phyloP scores from a whole-genome alignment of 2,113 vertebrate species.

The Oriolus oriolus region DNA sequence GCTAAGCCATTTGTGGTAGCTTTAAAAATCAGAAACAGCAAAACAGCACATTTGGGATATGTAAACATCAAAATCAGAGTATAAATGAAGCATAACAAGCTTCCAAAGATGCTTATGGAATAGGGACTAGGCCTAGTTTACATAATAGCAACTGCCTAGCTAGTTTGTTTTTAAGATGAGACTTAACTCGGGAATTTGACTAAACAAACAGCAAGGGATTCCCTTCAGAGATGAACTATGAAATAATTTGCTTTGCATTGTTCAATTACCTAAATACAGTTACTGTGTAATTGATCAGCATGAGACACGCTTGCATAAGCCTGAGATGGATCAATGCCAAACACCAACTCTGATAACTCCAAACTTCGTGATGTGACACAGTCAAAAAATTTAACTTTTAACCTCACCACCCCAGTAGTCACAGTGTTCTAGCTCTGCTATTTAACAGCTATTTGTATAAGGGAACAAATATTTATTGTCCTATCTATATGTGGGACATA shows the following conservation, averaged over 20 bases:
- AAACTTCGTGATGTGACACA: neutral
- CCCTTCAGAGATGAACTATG: neutral
- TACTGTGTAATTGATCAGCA: neutral
- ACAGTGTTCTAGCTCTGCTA: neutral
- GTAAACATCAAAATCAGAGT: constrained; percentile 16
- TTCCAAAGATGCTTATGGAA: neutral
- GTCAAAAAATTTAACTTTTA: neutral
- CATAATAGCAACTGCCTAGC: neutral
- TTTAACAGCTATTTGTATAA: neutral
- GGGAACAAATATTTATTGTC: constrained; percentile 25
- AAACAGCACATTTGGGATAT: neutral
- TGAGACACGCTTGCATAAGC: neutral
- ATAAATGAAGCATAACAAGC: neutral
- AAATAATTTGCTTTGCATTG: neutral
- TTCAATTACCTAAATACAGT: neutral
- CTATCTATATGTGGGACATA: neutral
- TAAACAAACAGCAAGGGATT: neutral
- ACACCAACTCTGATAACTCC: neutral
- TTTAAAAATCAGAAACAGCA: neutral
- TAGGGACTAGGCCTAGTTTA: neutral
- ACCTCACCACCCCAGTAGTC: neutral
- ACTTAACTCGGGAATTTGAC: constrained; percentile 2
- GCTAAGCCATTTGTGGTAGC: neutral
- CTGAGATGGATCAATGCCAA: neutral
- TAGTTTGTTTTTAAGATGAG: constrained; percentile 15